These are phyloP conservation scores for Papilio polyxenes DNA, from an alignment of 1,140 invertebrate species.

Conservation along the genomic window DNA sequence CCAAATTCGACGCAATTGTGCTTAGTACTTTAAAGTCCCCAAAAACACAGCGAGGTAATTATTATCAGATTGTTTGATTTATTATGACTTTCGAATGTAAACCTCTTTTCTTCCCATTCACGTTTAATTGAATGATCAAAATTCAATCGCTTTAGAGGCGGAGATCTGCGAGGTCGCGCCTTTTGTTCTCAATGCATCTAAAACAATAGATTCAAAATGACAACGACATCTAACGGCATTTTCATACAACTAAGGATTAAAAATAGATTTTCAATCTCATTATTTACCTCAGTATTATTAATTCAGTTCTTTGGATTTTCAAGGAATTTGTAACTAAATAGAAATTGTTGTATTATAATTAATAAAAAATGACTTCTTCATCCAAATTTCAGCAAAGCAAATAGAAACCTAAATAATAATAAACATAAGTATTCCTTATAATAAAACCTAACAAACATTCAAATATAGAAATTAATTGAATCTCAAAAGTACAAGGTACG, in stretches of 20 bases:
- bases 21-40: conserved; percentile 26
- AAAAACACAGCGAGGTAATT: conserved; percentile 49
- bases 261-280: not conserved
- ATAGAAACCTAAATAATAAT: too few species aligned
- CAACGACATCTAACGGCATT: conserved; percentile 31
- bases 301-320: not conserved
- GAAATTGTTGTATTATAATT: too few species aligned
- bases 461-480: conserved; percentile 10
- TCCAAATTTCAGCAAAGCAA: too few species aligned
- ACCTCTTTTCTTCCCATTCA: conserved; percentile 71
- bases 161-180: conserved; percentile 43
- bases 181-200: conserved; percentile 56
- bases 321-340: too few species aligned
- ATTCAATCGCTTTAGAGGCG: conserved; percentile 55
- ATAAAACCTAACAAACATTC: not conserved
- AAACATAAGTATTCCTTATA: not conserved
- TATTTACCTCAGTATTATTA: not conserved
- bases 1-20: conserved; percentile 1
- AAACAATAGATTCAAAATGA: conserved; percentile 68
- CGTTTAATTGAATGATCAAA: conserved; percentile 73
- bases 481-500: conserved; percentile 1
- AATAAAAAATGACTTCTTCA: too few species aligned
- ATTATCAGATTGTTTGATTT: conserved; percentile 64
- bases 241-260: not conserved
- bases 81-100: conserved; percentile 64